Evolutionary conservation across 2,888 invertebrate genomes (phyloP), one percentile per base, ranked within the genome.

Genomic region (Torymus aiolomorphi): DNA sequence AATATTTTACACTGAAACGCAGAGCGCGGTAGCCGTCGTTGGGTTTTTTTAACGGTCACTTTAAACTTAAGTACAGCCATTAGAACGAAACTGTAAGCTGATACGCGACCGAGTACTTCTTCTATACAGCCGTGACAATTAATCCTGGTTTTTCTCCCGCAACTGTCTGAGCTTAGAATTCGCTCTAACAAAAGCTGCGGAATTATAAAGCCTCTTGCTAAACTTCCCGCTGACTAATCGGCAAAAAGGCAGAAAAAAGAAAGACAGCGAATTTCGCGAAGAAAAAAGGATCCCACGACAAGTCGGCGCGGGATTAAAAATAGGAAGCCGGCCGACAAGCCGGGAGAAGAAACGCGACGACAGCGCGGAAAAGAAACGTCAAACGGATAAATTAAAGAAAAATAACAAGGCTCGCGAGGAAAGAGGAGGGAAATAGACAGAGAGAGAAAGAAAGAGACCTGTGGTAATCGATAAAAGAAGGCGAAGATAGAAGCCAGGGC

Each of bases 391-490:
- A 42, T 42, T 8, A 42, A 42, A 42, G 42, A 42, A 42, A 42
- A 42, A 42, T 8, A 42, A 42, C 42, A 42, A 42, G 8, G 42
- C 8, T 8, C 42, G 42, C 13, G 31, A 16, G n/a, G 16, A 75
- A 75, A 61, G 42, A 67, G 51, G 20, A 51, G 14, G 51, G 24
- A 51, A 52, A 52, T 62, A 16, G 16, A 18, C 1, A 13, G 16
- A 70, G 20, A 51, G 14, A 61, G 24, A 51, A 52, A 54, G 61
- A 16, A 13, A 18, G 4, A 13, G 16, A 70, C 63, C 20, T 51
- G 62, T 56, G 56, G 42, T 54, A 63, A 76, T 76, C 56, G 56
- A 76, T 70, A 76, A 62, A 67, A 42, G 13, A 14, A 24, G n/a
- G 16, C 20, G 20, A 57, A 75, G 66, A 51, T 59, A 59, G 51